These are phyloP conservation scores for Cepphus grylle DNA, from an alignment of 2,113 vertebrate genomes.

Conservation along the genomic window DNA sequence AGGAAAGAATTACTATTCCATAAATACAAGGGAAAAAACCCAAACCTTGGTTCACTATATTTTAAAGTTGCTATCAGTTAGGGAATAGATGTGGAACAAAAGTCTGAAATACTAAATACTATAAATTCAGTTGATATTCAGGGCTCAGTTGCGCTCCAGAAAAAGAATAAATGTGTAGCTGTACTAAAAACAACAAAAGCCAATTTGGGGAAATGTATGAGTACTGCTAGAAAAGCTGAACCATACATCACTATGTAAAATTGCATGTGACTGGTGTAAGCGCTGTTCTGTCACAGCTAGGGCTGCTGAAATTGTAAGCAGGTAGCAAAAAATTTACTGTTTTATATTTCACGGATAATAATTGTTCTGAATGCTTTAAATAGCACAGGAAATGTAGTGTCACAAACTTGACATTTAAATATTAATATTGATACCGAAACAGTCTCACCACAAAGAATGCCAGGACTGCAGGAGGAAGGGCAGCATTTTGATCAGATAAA, in stretches of 20 bases:
- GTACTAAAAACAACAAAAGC: slow-evolving; percentile 21
- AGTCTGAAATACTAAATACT: slow-evolving; percentile 9
- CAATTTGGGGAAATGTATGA: slow-evolving; percentile 14
- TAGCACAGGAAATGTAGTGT: slow-evolving; percentile 74
- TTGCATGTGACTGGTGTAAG: neutral
- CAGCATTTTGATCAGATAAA: slow-evolving; percentile 52
- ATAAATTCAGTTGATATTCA: neutral
- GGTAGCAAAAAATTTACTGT: slow-evolving; percentile 58
- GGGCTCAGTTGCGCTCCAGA: neutral
- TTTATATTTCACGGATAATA: slow-evolving; percentile 69
- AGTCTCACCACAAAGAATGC: slow-evolving; percentile 71
- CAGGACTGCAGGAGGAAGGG: slow-evolving; percentile 37
- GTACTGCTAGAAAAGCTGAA: neutral
- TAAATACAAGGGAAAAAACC: neutral
- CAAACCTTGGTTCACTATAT: neutral
- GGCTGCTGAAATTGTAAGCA: slow-evolving; percentile 52
- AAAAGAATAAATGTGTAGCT: slow-evolving; percentile 12
- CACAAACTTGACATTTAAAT: slow-evolving; percentile 77
- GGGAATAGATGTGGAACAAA: neutral
- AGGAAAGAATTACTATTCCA: neutral
- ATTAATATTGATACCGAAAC: slow-evolving; percentile 77
- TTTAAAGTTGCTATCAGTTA: neutral
- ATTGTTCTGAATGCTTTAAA: slow-evolving; percentile 69
- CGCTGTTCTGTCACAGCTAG: slow-evolving; percentile 41
- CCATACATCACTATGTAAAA: neutral